Conservation (phyloP, 2,113 vertebrate species). For the Aegithalos caudatus region DNA sequence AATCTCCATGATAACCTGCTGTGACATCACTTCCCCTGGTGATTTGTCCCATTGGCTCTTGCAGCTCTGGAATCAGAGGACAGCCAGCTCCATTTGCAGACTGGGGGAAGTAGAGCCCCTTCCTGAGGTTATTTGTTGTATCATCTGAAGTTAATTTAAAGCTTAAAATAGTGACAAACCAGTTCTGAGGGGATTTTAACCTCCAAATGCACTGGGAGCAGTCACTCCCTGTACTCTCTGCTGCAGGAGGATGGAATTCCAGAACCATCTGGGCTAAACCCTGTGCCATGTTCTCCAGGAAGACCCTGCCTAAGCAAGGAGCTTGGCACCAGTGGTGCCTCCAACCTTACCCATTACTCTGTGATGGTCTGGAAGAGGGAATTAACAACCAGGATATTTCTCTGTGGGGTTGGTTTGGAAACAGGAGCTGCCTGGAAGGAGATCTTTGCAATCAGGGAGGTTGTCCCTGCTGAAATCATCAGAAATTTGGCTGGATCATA, state of each 20-base stretch:
- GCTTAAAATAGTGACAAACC: neutral
- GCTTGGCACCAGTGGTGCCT: neutral
- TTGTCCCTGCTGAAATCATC: neutral
- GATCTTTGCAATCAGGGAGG: neutral
- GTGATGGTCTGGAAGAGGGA: neutral
- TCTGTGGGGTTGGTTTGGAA: neutral
- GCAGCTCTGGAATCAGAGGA: neutral
- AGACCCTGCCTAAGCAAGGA: neutral
- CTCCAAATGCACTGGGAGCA: neutral
- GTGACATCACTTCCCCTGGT: neutral
- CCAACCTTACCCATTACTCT: rapidly evolving
- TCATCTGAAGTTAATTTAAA: neutral
- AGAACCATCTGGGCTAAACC: neutral
- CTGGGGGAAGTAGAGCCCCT: neutral
- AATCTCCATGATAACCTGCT: neutral
- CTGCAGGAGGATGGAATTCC: neutral
- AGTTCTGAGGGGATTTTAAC: constrained; percentile 5
- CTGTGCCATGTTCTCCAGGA: neutral
- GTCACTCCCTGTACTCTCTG: neutral
- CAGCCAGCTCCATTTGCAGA: neutral
- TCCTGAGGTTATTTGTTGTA: neutral
- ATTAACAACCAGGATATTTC: neutral
- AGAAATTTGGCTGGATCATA: neutral
- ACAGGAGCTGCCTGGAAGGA: neutral
- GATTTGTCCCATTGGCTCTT: neutral